These are phyloP conservation scores for Acrossocheilus fasciatus DNA, from an alignment of 2,797 vertebrate species.

Conservation along the genomic window DNA sequence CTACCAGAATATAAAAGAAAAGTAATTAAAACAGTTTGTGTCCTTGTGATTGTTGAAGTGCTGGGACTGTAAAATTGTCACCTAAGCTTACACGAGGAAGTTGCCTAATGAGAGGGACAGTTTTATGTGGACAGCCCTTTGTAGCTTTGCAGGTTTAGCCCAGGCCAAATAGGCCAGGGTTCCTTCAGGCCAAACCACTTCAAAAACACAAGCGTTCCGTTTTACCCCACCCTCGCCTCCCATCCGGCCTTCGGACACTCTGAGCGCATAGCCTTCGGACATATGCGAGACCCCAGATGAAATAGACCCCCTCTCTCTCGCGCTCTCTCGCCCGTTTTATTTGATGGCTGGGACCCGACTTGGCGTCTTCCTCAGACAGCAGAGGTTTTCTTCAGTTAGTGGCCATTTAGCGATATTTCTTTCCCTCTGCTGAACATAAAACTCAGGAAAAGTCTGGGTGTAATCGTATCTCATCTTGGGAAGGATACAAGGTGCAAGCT, in stretches of 20 bases:
- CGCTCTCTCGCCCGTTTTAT: conserved; percentile 71
- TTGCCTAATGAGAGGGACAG: conserved; percentile 85
- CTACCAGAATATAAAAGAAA: conserved; percentile 61
- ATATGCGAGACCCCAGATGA: conserved; percentile 69
- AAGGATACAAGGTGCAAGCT: conserved; percentile 79
- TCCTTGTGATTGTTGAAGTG: conserved; percentile 74
- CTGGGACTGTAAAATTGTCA: conserved; percentile 90
- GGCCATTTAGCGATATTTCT: conserved; percentile 87
- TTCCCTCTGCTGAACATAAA: conserved; percentile 90
- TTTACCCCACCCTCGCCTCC: conserved; percentile 74
- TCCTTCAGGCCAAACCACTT: conserved; percentile 80
- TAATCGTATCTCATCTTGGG: conserved; percentile 83
- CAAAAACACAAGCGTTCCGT: conserved; percentile 80
- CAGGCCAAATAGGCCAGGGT: conserved; percentile 72
- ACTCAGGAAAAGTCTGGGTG: conserved; percentile 83
- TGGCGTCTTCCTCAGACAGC: conserved; percentile 71
- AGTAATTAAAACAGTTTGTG: conserved; percentile 73
- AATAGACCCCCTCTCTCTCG: conserved; percentile 14
- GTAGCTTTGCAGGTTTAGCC: conserved; percentile 79
- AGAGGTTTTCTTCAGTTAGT: conserved; percentile 77
- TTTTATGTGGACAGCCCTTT: conserved; percentile 85
- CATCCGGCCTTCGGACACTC: conserved; percentile 37
- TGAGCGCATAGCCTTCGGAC: conserved; percentile 75
- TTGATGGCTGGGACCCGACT: conserved; percentile 77
- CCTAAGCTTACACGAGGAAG: conserved; percentile 86